Conservation (phyloP, 2,113 vertebrate genomes). For the Leucopsar rothschildi region DNA sequence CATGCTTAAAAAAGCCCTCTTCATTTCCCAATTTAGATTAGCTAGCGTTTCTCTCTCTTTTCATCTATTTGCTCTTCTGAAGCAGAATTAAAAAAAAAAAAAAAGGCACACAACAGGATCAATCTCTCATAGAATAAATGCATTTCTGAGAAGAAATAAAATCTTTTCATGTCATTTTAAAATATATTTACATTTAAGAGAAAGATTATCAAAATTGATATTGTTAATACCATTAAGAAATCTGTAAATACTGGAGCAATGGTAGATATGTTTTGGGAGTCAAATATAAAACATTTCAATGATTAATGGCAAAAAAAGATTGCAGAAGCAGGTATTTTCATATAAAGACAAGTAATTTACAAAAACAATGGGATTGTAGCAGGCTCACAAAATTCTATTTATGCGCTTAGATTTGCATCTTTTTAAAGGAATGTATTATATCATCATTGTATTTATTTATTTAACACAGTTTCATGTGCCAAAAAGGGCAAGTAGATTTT, state of each 20-base stretch:
- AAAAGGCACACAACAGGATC: constrained; percentile 53
- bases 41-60: constrained; percentile 79
- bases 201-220: neutral
- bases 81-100: constrained; percentile 57
- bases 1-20: constrained; percentile 86
- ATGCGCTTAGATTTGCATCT: neutral
- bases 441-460: neutral
- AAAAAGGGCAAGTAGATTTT: neutral
- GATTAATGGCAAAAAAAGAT: neutral
- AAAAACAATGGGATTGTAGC: neutral
- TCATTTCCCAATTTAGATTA: constrained; percentile 87
- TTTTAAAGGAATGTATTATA: neutral
- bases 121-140: constrained; percentile 65
- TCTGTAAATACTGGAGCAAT: neutral
- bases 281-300: neutral
- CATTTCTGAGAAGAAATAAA: constrained; percentile 56
- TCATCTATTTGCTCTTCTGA: constrained; percentile 68
- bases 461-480: neutral
- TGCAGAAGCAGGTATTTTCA: neutral
- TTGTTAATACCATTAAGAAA: constrained; percentile 37
- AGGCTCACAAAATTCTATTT: neutral
- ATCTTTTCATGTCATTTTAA: constrained; percentile 27
- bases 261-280: neutral
- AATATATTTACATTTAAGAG: constrained; percentile 42
- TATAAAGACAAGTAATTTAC: neutral